Conservation (phyloP, 2,113 vertebrate species). For the Vidua chalybeata region DNA sequence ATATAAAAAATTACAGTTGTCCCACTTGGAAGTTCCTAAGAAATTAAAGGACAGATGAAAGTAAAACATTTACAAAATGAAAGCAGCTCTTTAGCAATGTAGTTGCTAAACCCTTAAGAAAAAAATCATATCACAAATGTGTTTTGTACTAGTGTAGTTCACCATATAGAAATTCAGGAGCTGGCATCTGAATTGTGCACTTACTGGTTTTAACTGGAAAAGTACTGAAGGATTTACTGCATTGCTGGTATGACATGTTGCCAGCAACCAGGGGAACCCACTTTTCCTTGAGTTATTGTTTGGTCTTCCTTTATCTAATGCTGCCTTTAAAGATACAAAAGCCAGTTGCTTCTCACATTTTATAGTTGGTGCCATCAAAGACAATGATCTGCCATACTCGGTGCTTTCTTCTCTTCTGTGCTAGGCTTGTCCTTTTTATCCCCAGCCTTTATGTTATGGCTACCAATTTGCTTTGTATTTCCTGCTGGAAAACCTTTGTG, state of each 20-base stretch:
- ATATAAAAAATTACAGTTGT: background rate
- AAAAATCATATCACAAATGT: background rate
- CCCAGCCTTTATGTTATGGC: background rate
- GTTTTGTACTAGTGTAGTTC: background rate
- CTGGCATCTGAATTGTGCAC: background rate
- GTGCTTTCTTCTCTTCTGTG: background rate
- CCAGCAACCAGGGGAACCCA: background rate
- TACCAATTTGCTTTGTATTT: background rate
- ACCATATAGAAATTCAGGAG: background rate
- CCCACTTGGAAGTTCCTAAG: background rate
- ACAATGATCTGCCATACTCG: background rate
- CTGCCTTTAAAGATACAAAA: background rate
- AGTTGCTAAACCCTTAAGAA: background rate
- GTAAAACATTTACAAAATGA: background rate
- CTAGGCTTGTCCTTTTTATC: background rate
- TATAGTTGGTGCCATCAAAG: background rate
- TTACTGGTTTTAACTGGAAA: background rate
- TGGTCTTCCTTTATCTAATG: background rate
- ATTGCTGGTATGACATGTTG: background rate
- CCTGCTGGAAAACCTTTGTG: background rate
- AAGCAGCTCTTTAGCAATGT: background rate
- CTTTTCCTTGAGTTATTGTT: background rate
- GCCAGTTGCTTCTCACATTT: background rate
- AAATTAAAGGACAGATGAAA: background rate
- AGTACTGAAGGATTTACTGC: background rate